phyloP scores from a whole-genome alignment of 2,797 vertebrate species.

The Tapera naevia region DNA sequence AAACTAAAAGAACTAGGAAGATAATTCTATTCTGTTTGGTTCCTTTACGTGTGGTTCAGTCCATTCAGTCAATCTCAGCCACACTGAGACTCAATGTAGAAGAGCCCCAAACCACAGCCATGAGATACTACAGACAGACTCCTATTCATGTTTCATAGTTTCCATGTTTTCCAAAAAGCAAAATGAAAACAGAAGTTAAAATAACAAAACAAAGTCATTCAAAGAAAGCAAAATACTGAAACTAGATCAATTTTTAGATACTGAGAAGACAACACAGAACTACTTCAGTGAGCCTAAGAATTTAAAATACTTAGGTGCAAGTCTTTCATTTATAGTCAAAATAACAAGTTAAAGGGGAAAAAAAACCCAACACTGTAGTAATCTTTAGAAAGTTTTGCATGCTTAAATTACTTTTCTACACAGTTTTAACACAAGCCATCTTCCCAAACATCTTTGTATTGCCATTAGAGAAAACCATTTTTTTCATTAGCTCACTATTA shows the following conservation, averaged over 20 bases:
- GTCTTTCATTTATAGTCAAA: not conserved
- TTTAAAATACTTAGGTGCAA: not conserved
- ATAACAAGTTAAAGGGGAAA: not conserved
- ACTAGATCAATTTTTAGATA: not conserved
- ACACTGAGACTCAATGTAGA: not conserved
- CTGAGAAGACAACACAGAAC: not conserved
- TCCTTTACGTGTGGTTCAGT: not conserved
- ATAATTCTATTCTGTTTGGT: not conserved
- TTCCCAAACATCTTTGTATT: not conserved
- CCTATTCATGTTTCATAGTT: not conserved
- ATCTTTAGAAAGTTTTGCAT: not conserved
- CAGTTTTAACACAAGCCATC: not conserved
- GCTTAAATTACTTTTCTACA: not conserved
- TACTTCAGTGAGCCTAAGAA: not conserved
- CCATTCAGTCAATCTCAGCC: not conserved
- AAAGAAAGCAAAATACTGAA: not conserved
- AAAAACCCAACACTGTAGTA: not conserved
- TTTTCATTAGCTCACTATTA: not conserved
- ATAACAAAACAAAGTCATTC: not conserved
- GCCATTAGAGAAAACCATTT: not conserved
- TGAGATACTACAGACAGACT: not conserved
- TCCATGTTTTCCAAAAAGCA: not conserved
- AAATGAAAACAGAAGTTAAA: not conserved
- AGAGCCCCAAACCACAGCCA: not conserved
- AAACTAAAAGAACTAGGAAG: not conserved